phyloP scores from a whole-genome alignment of 2,888 invertebrate species.

The Heliconius ethilla region DNA sequence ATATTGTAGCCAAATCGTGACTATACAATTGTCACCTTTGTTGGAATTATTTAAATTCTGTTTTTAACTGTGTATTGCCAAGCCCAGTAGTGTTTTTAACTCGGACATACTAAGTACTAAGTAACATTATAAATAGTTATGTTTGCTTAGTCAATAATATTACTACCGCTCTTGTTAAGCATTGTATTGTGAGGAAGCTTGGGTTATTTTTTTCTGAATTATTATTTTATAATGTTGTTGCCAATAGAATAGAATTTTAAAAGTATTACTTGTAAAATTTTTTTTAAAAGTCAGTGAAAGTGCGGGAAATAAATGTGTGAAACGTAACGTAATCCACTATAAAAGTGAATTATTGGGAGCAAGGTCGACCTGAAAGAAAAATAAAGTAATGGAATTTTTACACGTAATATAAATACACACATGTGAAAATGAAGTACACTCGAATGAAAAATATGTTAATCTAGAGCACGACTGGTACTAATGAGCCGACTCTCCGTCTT shows the following conservation, averaged over 20 bases:
- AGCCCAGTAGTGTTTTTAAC: conserved; percentile 23
- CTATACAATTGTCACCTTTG: conserved; percentile 63
- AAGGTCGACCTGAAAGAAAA: background rate
- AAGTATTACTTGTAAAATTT: background rate
- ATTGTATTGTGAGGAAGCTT: background rate
- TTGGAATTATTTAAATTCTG: conserved; percentile 42
- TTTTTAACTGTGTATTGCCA: conserved; percentile 27
- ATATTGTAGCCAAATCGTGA: conserved; percentile 64
- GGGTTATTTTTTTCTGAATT: background rate
- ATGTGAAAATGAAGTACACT: conserved; percentile 36
- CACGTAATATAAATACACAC: background rate
- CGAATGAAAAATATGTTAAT: conserved; percentile 55
- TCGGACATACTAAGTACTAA: background rate
- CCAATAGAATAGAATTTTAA: background rate
- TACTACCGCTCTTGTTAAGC: background rate
- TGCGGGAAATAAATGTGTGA: background rate
- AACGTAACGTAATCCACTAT: background rate
- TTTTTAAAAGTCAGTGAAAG: background rate
- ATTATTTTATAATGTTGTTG: background rate
- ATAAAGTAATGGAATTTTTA: background rate
- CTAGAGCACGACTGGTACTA: conserved; percentile 67
- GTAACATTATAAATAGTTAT: conserved; percentile 1
- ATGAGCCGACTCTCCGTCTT: conserved; percentile 54
- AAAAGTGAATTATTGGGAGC: background rate
- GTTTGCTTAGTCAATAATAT: background rate